These are phyloP conservation scores for Dryomyza anilis DNA, from an alignment of 2,888 invertebrate genomes.

Conservation along the genomic window DNA sequence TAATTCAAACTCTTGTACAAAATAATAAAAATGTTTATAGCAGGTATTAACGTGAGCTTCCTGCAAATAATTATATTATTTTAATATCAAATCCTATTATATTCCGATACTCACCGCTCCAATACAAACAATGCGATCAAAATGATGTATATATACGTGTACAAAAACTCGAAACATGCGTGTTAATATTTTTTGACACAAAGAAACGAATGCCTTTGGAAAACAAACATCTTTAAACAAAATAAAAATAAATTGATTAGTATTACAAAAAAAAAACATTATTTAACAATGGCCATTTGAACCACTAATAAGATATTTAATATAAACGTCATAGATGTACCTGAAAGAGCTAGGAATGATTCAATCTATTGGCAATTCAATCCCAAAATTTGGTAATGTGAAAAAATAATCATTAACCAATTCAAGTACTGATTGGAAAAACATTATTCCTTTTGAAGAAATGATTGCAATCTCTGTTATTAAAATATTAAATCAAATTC, in stretches of 20 bases:
- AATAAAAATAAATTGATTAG: not conserved
- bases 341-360: too few species aligned
- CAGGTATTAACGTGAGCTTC: constrained; percentile 94
- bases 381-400: too few species aligned
- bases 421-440: too few species aligned
- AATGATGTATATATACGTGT: constrained; percentile 93
- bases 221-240: constrained; percentile 84
- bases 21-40: constrained; percentile 93
- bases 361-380: too few species aligned
- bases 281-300: not conserved
- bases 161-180: constrained; percentile 89
- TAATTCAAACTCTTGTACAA: constrained; percentile 84
- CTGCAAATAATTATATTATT: constrained; percentile 36
- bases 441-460: too few species aligned
- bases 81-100: not conserved
- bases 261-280: not conserved
- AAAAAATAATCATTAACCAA: too few species aligned
- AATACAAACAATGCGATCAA: constrained; percentile 83
- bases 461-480: too few species aligned
- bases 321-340: too few species aligned
- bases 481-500: too few species aligned
- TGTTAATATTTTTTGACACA: constrained; percentile 86
- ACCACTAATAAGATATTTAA: too few species aligned
- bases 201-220: constrained; percentile 78
- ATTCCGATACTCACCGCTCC: constrained; percentile 79